These are phyloP conservation scores for Isichthys henryi DNA, from an alignment of 2,113 vertebrate species.

Conservation along the genomic window DNA sequence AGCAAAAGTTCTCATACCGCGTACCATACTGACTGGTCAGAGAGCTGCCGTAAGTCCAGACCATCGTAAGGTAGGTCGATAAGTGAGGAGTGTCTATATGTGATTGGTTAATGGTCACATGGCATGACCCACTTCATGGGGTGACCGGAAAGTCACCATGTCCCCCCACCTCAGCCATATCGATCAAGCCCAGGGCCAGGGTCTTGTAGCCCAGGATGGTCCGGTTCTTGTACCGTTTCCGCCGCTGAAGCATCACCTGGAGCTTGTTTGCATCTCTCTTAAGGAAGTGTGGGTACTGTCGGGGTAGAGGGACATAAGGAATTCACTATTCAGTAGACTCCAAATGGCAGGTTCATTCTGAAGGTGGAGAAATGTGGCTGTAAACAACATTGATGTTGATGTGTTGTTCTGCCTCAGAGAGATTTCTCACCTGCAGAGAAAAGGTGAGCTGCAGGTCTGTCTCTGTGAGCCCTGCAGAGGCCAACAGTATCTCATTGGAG, in stretches of 20 bases:
- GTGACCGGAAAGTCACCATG: not conserved
- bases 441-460: conserved; percentile 86
- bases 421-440: conserved; percentile 72
- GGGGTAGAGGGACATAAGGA: not conserved
- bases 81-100: not conserved
- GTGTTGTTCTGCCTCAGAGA: not conserved
- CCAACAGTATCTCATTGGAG: conserved; percentile 82
- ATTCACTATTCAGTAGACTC: not conserved
- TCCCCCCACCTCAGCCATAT: conserved; percentile 79
- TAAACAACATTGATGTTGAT: not conserved
- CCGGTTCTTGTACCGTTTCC: conserved; percentile 85
- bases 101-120: conserved; percentile 1
- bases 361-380: not conserved
- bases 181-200: conserved; percentile 79
- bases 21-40: no score
- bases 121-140: not conserved
- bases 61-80: no score
- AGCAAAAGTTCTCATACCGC: no score
- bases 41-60: no score
- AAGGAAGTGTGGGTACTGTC: conserved; percentile 83
- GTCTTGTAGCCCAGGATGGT: conserved; percentile 90
- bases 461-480: conserved; percentile 73
- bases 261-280: conserved; percentile 87
- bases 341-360: not conserved
- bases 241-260: conserved; percentile 84